Evolutionary conservation across 37 sponge, comb jelly and placozoan genomes (phyloP), one percentile per base, ranked within the genome.

Genomic region (Chondrilla cf. caribensis): DNA sequence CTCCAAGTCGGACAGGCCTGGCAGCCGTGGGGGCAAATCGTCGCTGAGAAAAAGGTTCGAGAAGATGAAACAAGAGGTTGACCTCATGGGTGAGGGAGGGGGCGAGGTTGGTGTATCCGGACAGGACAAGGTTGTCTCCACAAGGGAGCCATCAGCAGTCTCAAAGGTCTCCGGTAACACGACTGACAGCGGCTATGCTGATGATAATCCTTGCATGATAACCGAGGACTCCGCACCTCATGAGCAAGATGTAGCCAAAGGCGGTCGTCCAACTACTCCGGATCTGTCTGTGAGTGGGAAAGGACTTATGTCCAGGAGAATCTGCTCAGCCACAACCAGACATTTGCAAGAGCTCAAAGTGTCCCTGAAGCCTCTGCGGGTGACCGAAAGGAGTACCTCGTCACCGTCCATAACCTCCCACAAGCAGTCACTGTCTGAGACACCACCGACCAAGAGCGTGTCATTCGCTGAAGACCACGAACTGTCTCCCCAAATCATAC

Each of bases 41-140:
- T 73, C 76, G 21, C 43, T 73, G 43, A 37, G 76, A 17, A 39
- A 73, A 25, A 73, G 24, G 44, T 73, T 73, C 25, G 76, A 73
- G 15, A 73, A 73, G 76, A 31, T 73, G 18, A 39, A 40, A 43
- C 68, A 67, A 67, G 68, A 67, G 14, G 68, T 26, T 3, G 68
- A 67, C 17, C 1, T 67, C 31, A 67, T 1, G 68, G 32, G 35
- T 3, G 41, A 24, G 42, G 3, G 7, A 40, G 44, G 24, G 18
- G n/a, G 76, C 0, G n/a, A n/a, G n/a, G n/a, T n/a, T n/a, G n/a
- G n/a, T n/a, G n/a, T n/a, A n/a, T n/a, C n/a, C n/a, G 44, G 36
- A 7, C 18, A 24, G 24, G 41, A 40, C 44, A 24, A 40, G 43
- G 44, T 38, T 2, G 1, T 7, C 22, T 15, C 22, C 29, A 62